Conservation (phyloP, 1,140 invertebrate genomes). For the Drosophila kurseongensis region DNA sequence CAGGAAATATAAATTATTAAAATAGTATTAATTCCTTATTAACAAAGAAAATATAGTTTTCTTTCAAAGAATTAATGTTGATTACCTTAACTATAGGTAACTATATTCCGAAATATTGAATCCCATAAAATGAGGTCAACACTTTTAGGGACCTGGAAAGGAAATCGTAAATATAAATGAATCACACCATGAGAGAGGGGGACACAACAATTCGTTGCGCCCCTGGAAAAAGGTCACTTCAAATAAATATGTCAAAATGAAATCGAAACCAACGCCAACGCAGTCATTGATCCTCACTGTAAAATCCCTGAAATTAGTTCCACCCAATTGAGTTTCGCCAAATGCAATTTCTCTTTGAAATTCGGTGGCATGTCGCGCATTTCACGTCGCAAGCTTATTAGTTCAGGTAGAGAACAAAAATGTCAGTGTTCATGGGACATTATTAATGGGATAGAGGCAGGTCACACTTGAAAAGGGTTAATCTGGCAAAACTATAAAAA, state of each 20-base stretch:
- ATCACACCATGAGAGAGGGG: constrained; percentile 26
- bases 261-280: constrained; percentile 56
- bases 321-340: constrained; percentile 66
- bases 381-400: constrained; percentile 32
- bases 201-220: constrained; percentile 61
- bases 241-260: constrained; percentile 79
- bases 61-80: too few species aligned
- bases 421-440: background rate
- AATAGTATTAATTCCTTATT: too few species aligned
- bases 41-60: too few species aligned
- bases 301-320: constrained; percentile 59
- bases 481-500: too few species aligned
- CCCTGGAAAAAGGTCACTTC: constrained; percentile 63
- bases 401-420: constrained; percentile 29
- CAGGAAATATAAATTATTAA: too few species aligned
- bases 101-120: too few species aligned
- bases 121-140: background rate
- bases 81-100: too few species aligned
- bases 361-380: constrained; percentile 11
- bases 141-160: constrained; percentile 3
- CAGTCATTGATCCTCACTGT: constrained; percentile 23
- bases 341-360: constrained; percentile 36
- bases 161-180: constrained; percentile 57
- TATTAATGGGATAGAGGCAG: background rate
- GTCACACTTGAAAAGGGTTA: constrained; percentile 17